Evolutionary conservation across 2,113 vertebrate species (phyloP), one percentile per base, ranked within the genome.

Genomic region (Mustela lutreola): DNA sequence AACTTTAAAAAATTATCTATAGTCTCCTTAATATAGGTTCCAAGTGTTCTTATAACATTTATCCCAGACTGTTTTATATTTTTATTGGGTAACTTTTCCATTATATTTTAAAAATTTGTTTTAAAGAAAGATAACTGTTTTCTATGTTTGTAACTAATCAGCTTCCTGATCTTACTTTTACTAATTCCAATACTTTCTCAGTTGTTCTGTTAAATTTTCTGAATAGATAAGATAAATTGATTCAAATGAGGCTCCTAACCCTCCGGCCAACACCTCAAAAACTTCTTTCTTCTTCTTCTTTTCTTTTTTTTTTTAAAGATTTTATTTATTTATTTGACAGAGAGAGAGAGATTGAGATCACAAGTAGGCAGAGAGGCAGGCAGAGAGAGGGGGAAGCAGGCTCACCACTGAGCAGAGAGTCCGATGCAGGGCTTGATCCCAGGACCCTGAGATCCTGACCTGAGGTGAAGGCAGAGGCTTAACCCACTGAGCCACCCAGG

Each of bases 41-140:
- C 19, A 89, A 85, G 16, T 56, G 48, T 48, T 60, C 33, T 73
- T 62, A 70, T 9, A 56, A 81, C 33, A 70, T 85, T 70, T 65
- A 56, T 86, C 31, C 12, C 50, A 62, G 92, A 73, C 42, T 89
- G 58, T 86, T 96, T 97, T 26, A 8, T 65, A 73, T 63, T 85
- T 92, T 95, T 81, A 70, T 42, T 86, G 4, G 11, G 33, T 81
- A 70, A 2, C 15, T 76, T 85, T 70, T 78, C 16, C 12, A 78
- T 63, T 78, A 12, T 78, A 63, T 50, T 81, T 62, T 82, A 33
- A 39, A 48, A 76, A 75, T 39, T 88, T 18, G 4, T 83, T 91
- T 31, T 45, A 24, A 65, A 90, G 75, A 79, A 86, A 90, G 18
- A 31, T 53, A 6, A 83, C 11, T 58, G 18, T 45, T 70, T 31